These are phyloP conservation scores for Lagorchestes hirsutus DNA, from an alignment of 2,797 vertebrate genomes.

Conservation along the genomic window DNA sequence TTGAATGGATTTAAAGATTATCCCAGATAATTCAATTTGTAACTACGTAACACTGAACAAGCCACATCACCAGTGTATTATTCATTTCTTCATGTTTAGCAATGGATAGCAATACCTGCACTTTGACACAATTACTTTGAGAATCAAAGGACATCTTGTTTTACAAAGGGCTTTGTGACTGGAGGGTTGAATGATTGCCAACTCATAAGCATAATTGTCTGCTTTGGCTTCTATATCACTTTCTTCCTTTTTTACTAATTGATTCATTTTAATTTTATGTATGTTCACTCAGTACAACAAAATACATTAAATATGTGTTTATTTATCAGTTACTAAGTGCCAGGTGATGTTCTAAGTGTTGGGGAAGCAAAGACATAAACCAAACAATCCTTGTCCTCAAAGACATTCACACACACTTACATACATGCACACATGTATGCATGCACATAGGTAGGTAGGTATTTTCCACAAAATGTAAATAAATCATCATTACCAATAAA, in stretches of 20 bases:
- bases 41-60: neutral
- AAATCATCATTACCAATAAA: too few relatives aligned
- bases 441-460: neutral
- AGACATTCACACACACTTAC: neutral
- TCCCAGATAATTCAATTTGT: neutral
- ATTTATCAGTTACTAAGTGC: neutral
- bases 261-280: neutral
- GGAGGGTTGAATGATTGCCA: neutral
- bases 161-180: neutral
- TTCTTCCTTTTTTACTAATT: neutral
- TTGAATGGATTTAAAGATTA: neutral
- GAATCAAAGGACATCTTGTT: neutral
- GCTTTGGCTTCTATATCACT: neutral
- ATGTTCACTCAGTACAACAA: neutral
- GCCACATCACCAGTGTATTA: neutral
- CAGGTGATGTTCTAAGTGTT: neutral
- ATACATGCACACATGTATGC: too few relatives aligned
- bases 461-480: neutral
- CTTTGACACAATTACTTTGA: neutral
- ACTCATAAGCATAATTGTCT: neutral
- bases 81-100: neutral
- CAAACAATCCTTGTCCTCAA: neutral
- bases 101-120: neutral
- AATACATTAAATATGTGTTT: neutral
- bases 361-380: neutral